Conservation (phyloP, 2,113 vertebrate genomes). For the Odontophorus gujanensis region DNA sequence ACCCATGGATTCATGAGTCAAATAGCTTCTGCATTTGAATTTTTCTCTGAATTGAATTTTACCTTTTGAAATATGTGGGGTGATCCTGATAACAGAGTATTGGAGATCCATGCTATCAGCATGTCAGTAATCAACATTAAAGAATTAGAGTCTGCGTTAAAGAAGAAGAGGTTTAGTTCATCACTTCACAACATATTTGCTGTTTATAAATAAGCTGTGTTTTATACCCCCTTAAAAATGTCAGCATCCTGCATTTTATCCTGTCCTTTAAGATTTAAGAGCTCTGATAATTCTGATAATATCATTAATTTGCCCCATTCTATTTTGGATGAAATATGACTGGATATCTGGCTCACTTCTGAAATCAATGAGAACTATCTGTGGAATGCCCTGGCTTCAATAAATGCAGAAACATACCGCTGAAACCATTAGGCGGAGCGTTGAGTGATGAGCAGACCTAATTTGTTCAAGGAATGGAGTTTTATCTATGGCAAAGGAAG, state of each 20-base stretch:
- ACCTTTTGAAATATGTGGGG: background rate
- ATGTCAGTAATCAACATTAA: background rate
- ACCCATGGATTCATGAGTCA: background rate
- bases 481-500: constrained; percentile 61
- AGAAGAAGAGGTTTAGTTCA: background rate
- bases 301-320: constrained; percentile 70
- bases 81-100: background rate
- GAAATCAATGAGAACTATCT: constrained; percentile 51
- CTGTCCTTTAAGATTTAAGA: constrained; percentile 62
- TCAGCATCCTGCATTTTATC: constrained; percentile 64
- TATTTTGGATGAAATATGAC: constrained; percentile 47
- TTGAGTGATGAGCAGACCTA: constrained; percentile 68
- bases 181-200: background rate
- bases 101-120: background rate
- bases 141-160: background rate
- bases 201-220: constrained; percentile 13
- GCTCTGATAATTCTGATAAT: constrained; percentile 65
- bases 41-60: background rate
- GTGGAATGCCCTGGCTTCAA: constrained; percentile 41
- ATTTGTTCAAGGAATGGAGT: constrained; percentile 68
- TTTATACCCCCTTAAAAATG: constrained; percentile 54
- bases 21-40: background rate
- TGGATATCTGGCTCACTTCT: constrained; percentile 54
- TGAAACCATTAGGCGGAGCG: constrained; percentile 61
- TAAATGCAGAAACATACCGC: constrained; percentile 42